phyloP scores from a whole-genome alignment of 1,140 invertebrate species.

The Triops longicaudatus region DNA sequence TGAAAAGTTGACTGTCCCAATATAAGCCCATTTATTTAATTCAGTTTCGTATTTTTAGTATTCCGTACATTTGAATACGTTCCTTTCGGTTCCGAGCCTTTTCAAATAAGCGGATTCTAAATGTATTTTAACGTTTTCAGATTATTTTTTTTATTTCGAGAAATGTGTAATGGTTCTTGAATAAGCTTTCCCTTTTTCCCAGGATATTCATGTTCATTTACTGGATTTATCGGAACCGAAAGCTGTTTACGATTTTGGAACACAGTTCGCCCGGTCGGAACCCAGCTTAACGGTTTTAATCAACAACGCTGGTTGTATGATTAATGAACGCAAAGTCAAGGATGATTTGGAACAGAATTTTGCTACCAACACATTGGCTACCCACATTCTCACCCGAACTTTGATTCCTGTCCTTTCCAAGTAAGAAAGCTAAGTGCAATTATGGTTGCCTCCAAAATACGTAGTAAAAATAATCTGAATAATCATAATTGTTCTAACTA shows the following conservation, averaged over 20 bases:
- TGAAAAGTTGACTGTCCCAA: too few relatives aligned
- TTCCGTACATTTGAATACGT: too few relatives aligned
- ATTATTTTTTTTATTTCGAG: too few relatives aligned
- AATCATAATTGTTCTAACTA: too few relatives aligned
- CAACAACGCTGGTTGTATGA: conserved; percentile 48
- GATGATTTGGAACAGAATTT: conserved; percentile 45
- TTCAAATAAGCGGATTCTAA: too few relatives aligned
- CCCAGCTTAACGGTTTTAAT: conserved; percentile 42
- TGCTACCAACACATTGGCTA: conserved; percentile 45
- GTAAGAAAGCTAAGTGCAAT: conserved; percentile 11
- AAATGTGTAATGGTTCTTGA: too few relatives aligned
- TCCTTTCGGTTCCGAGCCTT: too few relatives aligned
- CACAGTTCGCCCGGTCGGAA: conserved; percentile 38
- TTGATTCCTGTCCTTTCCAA: conserved; percentile 36
- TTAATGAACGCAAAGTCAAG: conserved; percentile 39
- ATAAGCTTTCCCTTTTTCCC: conserved; percentile 31
- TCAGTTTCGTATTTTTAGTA: too few relatives aligned
- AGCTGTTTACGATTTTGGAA: conserved; percentile 41
- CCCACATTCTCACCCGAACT: conserved; percentile 41
- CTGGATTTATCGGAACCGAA: conserved; percentile 42
- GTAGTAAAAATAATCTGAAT: too few relatives aligned
- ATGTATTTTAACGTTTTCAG: too few relatives aligned
- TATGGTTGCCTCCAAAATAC: conserved; percentile 12
- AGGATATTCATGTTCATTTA: conserved; percentile 43
- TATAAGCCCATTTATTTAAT: too few relatives aligned